A percentile compares a stretch with the other conserved stretches of the same genome.
phyloP scores from a whole-genome alignment of 2,888 invertebrate species.

The Caenorhabditis sp. region DNA sequence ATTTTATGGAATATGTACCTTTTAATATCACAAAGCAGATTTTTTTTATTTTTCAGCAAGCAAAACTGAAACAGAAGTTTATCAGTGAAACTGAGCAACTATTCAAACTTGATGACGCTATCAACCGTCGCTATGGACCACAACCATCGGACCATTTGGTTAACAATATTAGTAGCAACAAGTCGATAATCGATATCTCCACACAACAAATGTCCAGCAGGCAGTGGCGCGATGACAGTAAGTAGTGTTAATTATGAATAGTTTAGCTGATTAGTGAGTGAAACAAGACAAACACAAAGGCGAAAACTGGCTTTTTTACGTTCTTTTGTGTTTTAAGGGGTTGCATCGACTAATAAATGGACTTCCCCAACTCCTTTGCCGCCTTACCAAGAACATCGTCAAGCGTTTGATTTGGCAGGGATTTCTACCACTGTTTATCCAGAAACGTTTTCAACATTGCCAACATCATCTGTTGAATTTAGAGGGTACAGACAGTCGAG shows the following conservation, averaged over 20 bases:
- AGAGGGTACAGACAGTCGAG: slow-evolving; percentile 3
- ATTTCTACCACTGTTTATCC: slow-evolving; percentile 1
- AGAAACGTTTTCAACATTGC: not conserved
- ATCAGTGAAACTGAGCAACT: slow-evolving; percentile 62
- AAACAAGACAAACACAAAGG: not conserved
- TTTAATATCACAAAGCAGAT: not conserved
- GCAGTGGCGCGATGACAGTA: slow-evolving; percentile 51
- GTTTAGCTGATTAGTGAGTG: slow-evolving; percentile 27
- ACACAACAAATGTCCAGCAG: slow-evolving; percentile 50
- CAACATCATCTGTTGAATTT: not conserved
- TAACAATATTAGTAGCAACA: slow-evolving; percentile 15
- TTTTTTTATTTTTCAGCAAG: slow-evolving; percentile 38
- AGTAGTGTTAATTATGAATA: slow-evolving; percentile 43
- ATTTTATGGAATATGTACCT: not conserved
- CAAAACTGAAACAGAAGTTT: slow-evolving; percentile 41
- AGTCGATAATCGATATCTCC: slow-evolving; percentile 61
- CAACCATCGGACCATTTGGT: slow-evolving; percentile 41
- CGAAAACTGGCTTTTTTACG: slow-evolving; percentile 5
- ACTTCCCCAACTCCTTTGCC: slow-evolving; percentile 16
- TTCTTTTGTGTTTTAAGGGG: slow-evolving; percentile 19
- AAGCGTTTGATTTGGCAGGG: slow-evolving; percentile 24
- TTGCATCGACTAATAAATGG: slow-evolving; percentile 34
- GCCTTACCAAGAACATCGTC: slow-evolving; percentile 34
- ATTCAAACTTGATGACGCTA: slow-evolving; percentile 50
- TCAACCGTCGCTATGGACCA: slow-evolving; percentile 41